Base-by-base conservation (phyloP, 92 coral and sea anemone genomes). In the Epizoanthus fatuus region DNA sequence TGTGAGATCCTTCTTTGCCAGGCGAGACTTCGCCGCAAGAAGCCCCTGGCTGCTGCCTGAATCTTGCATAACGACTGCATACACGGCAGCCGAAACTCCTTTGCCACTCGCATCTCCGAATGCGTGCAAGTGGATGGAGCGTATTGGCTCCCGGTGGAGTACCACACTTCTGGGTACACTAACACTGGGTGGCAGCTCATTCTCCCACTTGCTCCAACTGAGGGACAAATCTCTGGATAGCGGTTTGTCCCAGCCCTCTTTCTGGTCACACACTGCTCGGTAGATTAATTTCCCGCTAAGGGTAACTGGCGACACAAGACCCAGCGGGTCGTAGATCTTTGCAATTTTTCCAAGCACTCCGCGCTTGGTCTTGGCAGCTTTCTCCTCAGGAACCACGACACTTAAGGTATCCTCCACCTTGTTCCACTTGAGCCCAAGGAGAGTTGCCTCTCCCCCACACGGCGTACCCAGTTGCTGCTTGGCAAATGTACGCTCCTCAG, bases 401-500 rank as follows among this genome's bases (percentile, higher is more conserved):
- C 82, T 76, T 6, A 81, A 5, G 7, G 64, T 81, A 29, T 81
- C 86, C 4, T 81, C 25, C 4, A 16, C 38, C 29, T 81, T 81
- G 38, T 81, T 65, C 86, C 86, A 81, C 4, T 6, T 3, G 3
- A 79, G 74, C 72, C 84, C 84, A 63, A 81, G 86, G 37, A 81
- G 77, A 63, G 63, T 45, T 15, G 65, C 35, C 19, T 81, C 71
- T 22, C 49, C 75, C 32, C 71, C 59, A 5, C 59, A 7, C 29
- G 39, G 29, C 42, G 25, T 12, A 9, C 77, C 55, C 19, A 81
- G 42, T 66, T 67, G 86, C 15, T 81, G 78, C 25, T 67, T 67
- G 44, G 32, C 62, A 17, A 44, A 66, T 1, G 54, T 81, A 2
- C 20, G 2, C 17, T 15, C 63, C 60, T 38, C 44, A 4, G 40